Conservation (phyloP, 2,797 vertebrate genomes). For the Gymnocypris eckloni region DNA sequence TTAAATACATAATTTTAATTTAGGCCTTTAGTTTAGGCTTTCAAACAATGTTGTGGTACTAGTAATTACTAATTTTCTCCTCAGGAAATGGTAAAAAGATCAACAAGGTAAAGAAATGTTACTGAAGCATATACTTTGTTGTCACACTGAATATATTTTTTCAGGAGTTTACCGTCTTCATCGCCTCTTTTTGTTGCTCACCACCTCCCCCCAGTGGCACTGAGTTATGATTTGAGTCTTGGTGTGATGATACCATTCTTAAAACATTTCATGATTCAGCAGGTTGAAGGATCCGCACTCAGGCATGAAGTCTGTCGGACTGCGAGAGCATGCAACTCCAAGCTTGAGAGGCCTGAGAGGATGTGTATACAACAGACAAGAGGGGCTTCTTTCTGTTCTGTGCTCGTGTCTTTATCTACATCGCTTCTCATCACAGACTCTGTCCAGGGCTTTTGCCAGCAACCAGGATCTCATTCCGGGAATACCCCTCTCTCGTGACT, state of each 20-base stretch:
- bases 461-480: slow-evolving; percentile 46
- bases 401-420: slow-evolving; percentile 28
- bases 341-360: slow-evolving; percentile 37
- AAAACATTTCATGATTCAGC: slow-evolving; percentile 52
- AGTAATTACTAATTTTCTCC: not conserved
- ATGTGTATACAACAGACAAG: slow-evolving; percentile 38
- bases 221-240: slow-evolving; percentile 5
- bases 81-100: not conserved
- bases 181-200: not conserved
- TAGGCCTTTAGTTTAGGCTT: not conserved
- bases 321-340: slow-evolving; percentile 23
- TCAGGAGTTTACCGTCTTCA: not conserved
- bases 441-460: slow-evolving; percentile 12
- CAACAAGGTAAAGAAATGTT: not conserved
- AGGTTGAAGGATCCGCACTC: slow-evolving; percentile 29
- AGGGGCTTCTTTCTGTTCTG: slow-evolving; percentile 39
- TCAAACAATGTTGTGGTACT: not conserved
- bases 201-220: slow-evolving; percentile 56
- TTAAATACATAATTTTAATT: not conserved
- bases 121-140: not conserved
- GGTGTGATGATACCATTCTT: slow-evolving; percentile 20
- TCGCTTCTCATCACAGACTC: not conserved
- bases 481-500: slow-evolving; percentile 35
- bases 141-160: not conserved
- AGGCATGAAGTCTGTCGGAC: slow-evolving; percentile 15